These are phyloP conservation scores for Vultur gryphus DNA, from an alignment of 2,797 vertebrate species.

Conservation along the genomic window DNA sequence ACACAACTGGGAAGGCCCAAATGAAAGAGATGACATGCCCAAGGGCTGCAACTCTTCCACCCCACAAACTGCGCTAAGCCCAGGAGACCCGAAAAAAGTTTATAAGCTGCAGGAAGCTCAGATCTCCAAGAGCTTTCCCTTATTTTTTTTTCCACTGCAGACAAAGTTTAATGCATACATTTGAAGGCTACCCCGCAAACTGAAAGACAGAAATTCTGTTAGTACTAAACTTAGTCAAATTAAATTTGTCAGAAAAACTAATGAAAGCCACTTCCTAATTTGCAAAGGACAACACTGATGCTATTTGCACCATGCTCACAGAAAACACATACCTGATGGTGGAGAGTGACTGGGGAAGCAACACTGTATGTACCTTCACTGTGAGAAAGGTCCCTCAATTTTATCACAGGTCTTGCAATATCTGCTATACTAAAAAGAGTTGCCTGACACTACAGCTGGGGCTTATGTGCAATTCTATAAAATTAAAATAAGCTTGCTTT, in stretches of 20 bases:
- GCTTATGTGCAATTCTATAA: not conserved
- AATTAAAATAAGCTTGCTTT: not conserved
- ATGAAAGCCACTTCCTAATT: not conserved
- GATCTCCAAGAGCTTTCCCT: not conserved
- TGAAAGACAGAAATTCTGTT: not conserved
- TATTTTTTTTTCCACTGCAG: not conserved
- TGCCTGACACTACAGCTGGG: not conserved
- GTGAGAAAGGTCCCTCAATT: not conserved
- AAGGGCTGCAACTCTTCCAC: not conserved
- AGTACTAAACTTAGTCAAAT: not conserved
- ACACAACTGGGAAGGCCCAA: not conserved
- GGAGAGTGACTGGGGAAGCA: not conserved
- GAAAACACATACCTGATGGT: not conserved
- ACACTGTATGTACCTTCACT: accelerated
- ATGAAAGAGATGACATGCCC: accelerated
- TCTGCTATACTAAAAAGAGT: not conserved
- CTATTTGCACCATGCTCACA: not conserved
- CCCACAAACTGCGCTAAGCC: not conserved
- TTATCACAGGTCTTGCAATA: not conserved
- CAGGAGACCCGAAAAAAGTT: not conserved
- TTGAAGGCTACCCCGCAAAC: not conserved
- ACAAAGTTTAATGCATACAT: not conserved
- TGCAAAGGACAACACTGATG: not conserved
- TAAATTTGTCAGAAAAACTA: not conserved
- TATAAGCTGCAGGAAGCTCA: not conserved